A percentile compares a stretch with the other conserved stretches of the same genome.
These are phyloP conservation scores for Pocillopora damicornis DNA, from an alignment of 64 coral and sea anemone species.

Conservation along the genomic window DNA sequence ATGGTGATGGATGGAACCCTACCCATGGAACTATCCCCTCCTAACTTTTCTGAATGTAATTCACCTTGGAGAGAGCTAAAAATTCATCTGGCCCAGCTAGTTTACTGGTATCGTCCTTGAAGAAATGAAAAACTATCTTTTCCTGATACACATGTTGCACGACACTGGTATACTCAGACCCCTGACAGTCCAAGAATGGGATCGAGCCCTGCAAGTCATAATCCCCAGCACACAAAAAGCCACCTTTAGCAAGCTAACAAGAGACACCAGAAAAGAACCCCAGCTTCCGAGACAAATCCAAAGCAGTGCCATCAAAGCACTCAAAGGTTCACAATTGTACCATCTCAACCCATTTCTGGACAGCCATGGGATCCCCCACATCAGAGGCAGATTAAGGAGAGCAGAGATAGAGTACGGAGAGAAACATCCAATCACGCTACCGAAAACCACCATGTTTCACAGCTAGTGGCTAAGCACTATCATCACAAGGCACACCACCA, in stretches of 20 bases:
- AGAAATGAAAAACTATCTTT: no score
- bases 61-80: no score
- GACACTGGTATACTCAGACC: neutral
- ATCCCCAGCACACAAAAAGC: slow-evolving; percentile 9
- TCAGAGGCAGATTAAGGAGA: slow-evolving; percentile 41
- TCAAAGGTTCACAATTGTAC: slow-evolving; percentile 8
- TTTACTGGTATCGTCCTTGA: no score
- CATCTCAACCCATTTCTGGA: slow-evolving; percentile 41
- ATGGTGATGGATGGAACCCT: no score
- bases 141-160: no score
- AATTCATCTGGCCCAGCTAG: no score
- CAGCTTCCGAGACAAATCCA: neutral
- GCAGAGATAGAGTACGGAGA: slow-evolving; percentile 26
- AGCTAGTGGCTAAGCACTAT: slow-evolving; percentile 19
- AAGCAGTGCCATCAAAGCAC: neutral
- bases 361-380: slow-evolving; percentile 7
- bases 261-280: neutral
- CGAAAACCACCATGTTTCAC: slow-evolving; percentile 25
- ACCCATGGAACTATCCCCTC: no score
- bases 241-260: neutral
- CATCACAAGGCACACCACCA: slow-evolving; percentile 34
- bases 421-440: slow-evolving; percentile 31
- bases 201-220: neutral
- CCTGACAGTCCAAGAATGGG: neutral
- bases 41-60: no score